These are phyloP conservation scores for Laterallus jamaicensis DNA, from an alignment of 2,113 vertebrate genomes.

Conservation along the genomic window DNA sequence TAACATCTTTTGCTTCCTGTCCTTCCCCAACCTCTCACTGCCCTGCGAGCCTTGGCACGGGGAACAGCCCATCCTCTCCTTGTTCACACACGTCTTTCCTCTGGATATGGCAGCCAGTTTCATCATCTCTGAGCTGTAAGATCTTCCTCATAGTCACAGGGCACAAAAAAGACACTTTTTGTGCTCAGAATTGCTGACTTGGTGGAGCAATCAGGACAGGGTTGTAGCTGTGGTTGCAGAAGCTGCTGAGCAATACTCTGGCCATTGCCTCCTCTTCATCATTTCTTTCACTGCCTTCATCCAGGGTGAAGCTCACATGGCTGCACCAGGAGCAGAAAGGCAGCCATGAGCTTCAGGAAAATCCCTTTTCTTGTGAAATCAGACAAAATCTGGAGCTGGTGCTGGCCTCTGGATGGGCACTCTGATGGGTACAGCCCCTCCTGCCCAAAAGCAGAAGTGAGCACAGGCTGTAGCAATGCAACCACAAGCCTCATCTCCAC, in stretches of 20 bases:
- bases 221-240: neutral
- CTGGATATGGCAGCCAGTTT: neutral
- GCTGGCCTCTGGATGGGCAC: rapidly evolving
- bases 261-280: neutral
- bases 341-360: neutral
- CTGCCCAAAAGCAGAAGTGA: conserved; percentile 37
- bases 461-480: neutral
- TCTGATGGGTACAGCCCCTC: neutral
- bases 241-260: neutral
- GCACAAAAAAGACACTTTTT: neutral
- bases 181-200: neutral
- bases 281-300: neutral
- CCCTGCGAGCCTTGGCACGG: neutral
- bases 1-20: neutral
- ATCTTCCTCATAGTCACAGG: conserved; percentile 22
- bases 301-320: rapidly evolving
- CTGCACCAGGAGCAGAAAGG: neutral
- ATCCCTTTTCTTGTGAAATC: neutral
- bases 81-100: neutral
- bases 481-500: neutral
- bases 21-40: neutral
- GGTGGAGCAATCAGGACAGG: neutral
- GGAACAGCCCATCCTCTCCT: neutral
- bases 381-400: neutral
- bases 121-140: neutral